Evolutionary conservation across 2,113 vertebrate species (phyloP).

Genomic region (Labeo catla): DNA sequence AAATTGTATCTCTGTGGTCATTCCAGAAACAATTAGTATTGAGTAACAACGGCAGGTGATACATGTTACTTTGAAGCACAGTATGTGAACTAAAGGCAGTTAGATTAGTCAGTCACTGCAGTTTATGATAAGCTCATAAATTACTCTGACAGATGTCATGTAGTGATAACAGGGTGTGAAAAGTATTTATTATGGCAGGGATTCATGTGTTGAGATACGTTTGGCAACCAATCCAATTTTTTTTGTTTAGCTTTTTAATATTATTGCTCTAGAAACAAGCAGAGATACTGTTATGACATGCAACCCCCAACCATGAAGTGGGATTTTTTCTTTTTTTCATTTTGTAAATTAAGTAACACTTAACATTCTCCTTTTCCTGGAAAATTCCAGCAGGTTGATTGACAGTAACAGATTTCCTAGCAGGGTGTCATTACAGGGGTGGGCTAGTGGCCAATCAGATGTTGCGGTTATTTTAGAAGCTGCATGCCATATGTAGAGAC

Average conservation of each 20-base stretch:
- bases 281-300: conserved; percentile 59
- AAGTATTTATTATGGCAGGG: conserved; percentile 53
- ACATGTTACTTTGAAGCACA: background rate
- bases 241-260: background rate
- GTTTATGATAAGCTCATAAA: conserved; percentile 25
- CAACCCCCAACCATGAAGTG: conserved; percentile 56
- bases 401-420: conserved; percentile 79
- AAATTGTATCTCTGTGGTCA: background rate
- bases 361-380: conserved; percentile 77
- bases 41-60: background rate
- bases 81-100: background rate
- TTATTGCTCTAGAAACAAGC: conserved; percentile 38
- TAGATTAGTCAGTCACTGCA: background rate
- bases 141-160: conserved; percentile 33
- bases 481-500: conserved; percentile 86
- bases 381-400: conserved; percentile 79
- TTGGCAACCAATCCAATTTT: background rate
- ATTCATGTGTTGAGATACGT: conserved; percentile 50
- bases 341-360: conserved; percentile 65
- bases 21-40: background rate
- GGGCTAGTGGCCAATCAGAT: conserved; percentile 82
- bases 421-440: conserved; percentile 61
- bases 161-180: conserved; percentile 49
- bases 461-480: conserved; percentile 88
- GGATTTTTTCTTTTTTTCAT: conserved; percentile 30